Percentiles rank a stretch among this genome's conserved stretches.
These are phyloP conservation scores for Phymastichus coffea DNA, from an alignment of 1,140 invertebrate genomes.

Conservation along the genomic window DNA sequence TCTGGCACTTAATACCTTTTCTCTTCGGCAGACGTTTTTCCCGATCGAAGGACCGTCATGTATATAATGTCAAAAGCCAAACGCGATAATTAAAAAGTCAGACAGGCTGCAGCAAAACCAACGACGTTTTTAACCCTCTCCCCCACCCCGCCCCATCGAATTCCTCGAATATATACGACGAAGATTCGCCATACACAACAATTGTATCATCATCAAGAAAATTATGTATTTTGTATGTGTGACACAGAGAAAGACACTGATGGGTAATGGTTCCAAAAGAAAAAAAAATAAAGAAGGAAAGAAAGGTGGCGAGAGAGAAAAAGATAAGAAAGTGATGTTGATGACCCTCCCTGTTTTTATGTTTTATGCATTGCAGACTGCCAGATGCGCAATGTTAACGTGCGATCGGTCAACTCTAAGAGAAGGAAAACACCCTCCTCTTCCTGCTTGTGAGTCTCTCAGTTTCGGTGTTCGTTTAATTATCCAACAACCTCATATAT, in stretches of 20 bases:
- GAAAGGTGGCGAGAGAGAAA: background rate
- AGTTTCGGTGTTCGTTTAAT: slow-evolving; percentile 60
- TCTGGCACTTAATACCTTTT: background rate
- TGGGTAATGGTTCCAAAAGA: too few relatives aligned
- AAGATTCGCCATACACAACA: too few relatives aligned
- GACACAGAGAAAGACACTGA: too few relatives aligned
- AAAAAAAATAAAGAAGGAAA: slow-evolving; percentile 23
- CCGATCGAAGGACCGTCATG: background rate
- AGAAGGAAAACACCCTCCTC: slow-evolving; percentile 69
- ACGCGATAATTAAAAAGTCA: too few relatives aligned
- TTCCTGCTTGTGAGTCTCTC: slow-evolving; percentile 71
- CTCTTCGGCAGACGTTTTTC: background rate
- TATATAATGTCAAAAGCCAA: background rate
- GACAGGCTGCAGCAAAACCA: too few relatives aligned
- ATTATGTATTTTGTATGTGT: too few relatives aligned
- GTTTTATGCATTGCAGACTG: slow-evolving; percentile 70
- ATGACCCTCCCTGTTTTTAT: slow-evolving; percentile 56
- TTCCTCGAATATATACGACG: too few relatives aligned
- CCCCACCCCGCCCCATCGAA: too few relatives aligned
- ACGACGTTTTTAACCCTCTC: too few relatives aligned
- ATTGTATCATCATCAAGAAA: too few relatives aligned
- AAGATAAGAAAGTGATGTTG: slow-evolving; percentile 35
- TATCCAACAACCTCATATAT: slow-evolving; percentile 44
- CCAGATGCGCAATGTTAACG: slow-evolving; percentile 74
- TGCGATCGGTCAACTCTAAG: slow-evolving; percentile 72